Conservation (phyloP, 2,113 vertebrate species). For the Gadus macrocephalus region DNA sequence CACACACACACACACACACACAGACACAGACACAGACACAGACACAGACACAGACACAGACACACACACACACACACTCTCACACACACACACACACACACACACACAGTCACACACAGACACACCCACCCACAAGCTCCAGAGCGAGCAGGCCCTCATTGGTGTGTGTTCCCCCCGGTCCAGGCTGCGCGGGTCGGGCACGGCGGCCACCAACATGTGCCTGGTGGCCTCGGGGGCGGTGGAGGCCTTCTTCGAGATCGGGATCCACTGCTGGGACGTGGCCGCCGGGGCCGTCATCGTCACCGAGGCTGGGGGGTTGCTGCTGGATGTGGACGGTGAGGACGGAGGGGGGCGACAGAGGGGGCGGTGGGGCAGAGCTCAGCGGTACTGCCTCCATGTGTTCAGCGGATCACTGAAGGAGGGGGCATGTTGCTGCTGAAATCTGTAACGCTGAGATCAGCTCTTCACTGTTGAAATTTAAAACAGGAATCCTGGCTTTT, state of each 20-base stretch:
- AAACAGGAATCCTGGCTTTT: no score
- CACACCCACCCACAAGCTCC: neutral
- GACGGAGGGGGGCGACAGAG: neutral
- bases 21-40: neutral
- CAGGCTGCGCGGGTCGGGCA: slow-evolving; percentile 85
- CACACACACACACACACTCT: neutral
- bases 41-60: no score
- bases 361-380: no score
- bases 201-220: slow-evolving; percentile 91
- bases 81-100: no score
- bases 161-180: neutral
- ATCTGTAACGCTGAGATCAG: no score
- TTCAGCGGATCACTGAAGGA: no score
- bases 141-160: no score
- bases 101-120: no score
- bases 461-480: no score
- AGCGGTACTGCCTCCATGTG: no score
- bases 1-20: neutral
- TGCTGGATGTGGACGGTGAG: slow-evolving; percentile 81
- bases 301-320: slow-evolving; percentile 81
- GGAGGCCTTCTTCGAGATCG: slow-evolving; percentile 89
- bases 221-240: slow-evolving; percentile 82
- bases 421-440: no score
- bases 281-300: slow-evolving; percentile 85
- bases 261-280: slow-evolving; percentile 93